Evolutionary conservation across 1,140 invertebrate species (phyloP), one percentile per base, ranked within the genome.

Genomic region (Bombus confusus): DNA sequence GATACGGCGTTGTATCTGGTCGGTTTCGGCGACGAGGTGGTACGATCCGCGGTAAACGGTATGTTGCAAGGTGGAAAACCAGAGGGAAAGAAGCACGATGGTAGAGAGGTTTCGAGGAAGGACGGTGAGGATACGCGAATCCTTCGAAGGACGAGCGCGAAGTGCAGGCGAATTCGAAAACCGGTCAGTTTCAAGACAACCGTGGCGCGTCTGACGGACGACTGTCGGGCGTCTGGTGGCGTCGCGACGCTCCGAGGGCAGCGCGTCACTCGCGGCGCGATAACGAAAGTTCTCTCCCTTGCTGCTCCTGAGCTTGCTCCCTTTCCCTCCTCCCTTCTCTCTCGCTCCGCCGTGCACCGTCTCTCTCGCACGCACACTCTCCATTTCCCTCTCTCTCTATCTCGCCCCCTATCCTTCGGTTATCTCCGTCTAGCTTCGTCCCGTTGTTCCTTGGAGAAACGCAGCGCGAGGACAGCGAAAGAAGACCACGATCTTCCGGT

Each of bases 191-290:
- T 34, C 64, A 12, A 87, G 87, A 86, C 85, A 86, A 89, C 83
- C 80, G 88, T 78, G 86, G 89, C 87, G 89, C 92, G 92, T 90
- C 89, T 87, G 80, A 87, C 88, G 91, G 91, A 88, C 87, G 90
- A 92, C 92, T 94, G 92, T 91, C 90, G 83, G 88, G 69, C 88
- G 86, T 88, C 79, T 85, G 80, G 78, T 47, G 79, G 90, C 87
- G 86, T 88, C 89, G 88, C 90, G 89, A 90, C 87, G 90, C 86
- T 87, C 83, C 82, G 87, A 86, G 86, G 88, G 85, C 87, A 88
- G 80, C 88, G 89, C 89, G 90, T 87, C 86, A 87, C 87, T 90
- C 52, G 83, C 81, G 81, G 31, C 81, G 71, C 80, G 85, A 86
- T 86, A 86, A 83, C 85, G 64, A 83, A 86, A 83, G 43, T 83